phyloP scores from a whole-genome alignment of 2,888 invertebrate species.

The Nymphalis polychloros region DNA sequence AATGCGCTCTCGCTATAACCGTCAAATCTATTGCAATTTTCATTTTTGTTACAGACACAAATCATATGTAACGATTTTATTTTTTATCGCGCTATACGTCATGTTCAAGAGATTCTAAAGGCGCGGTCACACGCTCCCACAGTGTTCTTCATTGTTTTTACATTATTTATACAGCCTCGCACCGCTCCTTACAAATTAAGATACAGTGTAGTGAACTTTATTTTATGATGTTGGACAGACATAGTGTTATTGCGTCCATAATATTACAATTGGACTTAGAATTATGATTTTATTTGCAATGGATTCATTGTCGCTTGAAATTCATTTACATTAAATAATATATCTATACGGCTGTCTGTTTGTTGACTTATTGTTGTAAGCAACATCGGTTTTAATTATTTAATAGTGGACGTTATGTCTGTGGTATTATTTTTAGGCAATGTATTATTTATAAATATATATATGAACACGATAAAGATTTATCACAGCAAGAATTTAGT shows the following conservation, averaged over 20 bases:
- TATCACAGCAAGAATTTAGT: no score
- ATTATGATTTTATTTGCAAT: slow-evolving; percentile 17
- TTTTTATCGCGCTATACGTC: background rate
- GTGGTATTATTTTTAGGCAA: no score
- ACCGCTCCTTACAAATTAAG: slow-evolving; percentile 70
- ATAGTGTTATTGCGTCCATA: slow-evolving; percentile 40
- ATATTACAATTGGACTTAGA: slow-evolving; percentile 27
- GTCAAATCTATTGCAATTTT: no score
- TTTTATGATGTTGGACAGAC: slow-evolving; percentile 41
- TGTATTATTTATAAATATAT: no score
- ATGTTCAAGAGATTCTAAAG: slow-evolving; percentile 34
- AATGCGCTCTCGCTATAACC: no score
- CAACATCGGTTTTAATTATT: no score
- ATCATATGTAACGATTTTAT: background rate
- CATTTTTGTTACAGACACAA: background rate
- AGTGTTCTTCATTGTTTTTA: slow-evolving; percentile 70
- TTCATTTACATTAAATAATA: no score
- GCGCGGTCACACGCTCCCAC: slow-evolving; percentile 45
- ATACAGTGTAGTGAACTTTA: slow-evolving; percentile 48
- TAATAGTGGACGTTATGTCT: no score
- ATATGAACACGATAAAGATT: no score
- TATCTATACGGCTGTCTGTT: no score
- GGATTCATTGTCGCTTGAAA: slow-evolving; percentile 5
- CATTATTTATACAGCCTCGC: slow-evolving; percentile 65
- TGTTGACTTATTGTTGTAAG: no score